phyloP scores from a whole-genome alignment of 2,888 invertebrate genomes.

The Orthosia gothica region DNA sequence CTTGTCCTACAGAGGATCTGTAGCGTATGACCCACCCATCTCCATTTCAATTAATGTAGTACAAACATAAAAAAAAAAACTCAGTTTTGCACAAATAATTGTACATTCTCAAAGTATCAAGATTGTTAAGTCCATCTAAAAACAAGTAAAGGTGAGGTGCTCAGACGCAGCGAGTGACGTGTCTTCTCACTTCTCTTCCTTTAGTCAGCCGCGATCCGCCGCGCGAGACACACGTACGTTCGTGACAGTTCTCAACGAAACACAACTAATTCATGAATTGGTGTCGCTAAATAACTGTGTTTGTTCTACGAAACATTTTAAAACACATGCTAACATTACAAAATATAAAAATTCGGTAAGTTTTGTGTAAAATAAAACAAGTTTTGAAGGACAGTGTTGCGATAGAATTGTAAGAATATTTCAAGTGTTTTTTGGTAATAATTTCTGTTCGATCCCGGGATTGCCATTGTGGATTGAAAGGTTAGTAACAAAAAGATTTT shows the following conservation, averaged over 20 bases:
- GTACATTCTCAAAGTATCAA: constrained; percentile 77
- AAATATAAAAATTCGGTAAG: constrained; percentile 65
- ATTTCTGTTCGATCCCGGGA: constrained; percentile 83
- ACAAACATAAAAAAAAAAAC: not conserved
- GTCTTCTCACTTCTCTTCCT: constrained; percentile 86
- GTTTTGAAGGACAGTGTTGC: constrained; percentile 83
- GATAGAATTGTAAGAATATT: constrained; percentile 75
- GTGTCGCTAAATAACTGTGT: constrained; percentile 78
- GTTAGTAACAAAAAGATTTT: constrained; percentile 66
- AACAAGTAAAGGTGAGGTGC: constrained; percentile 88
- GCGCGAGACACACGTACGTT: constrained; percentile 73
- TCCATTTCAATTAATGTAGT: not conserved
- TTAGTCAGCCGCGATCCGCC: constrained; percentile 86
- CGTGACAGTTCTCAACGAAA: constrained; percentile 52
- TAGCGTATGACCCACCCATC: too few relatives aligned
- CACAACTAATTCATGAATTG: constrained; percentile 74
- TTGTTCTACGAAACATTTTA: constrained; percentile 61
- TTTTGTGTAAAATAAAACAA: constrained; percentile 74
- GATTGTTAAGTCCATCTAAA: constrained; percentile 70
- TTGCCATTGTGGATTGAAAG: constrained; percentile 76
- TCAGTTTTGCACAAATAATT: not conserved
- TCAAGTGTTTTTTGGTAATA: constrained; percentile 76
- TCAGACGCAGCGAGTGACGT: constrained; percentile 89
- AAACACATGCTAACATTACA: constrained; percentile 21
- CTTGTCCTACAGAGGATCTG: too few relatives aligned